Percentiles rank a stretch among this genome's conserved stretches.
phyloP scores from a whole-genome alignment of 2,888 invertebrate genomes.

The Andricus quercusramuli region DNA sequence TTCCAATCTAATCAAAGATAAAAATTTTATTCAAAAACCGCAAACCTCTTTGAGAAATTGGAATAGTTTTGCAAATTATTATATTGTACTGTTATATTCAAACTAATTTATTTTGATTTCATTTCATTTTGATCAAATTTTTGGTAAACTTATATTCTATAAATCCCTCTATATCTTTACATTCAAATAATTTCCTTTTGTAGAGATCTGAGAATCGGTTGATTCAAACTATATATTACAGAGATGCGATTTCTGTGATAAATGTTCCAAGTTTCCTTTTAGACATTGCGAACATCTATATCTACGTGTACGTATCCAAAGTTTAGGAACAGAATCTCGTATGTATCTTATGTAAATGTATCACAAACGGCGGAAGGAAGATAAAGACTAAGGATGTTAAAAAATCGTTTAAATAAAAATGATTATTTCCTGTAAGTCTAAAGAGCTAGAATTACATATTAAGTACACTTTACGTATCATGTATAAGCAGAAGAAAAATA shows the following conservation, averaged over 20 bases:
- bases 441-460: neutral
- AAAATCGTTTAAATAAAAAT: neutral
- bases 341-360: slow-evolving; percentile 10
- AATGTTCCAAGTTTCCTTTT: slow-evolving; percentile 34
- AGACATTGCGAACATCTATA: slow-evolving; percentile 3
- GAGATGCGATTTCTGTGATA: slow-evolving; percentile 23
- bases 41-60: too few species aligned
- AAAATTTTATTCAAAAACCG: too few species aligned
- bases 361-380: neutral
- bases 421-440: neutral
- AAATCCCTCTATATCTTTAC: neutral
- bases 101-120: neutral
- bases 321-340: slow-evolving; percentile 15
- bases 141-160: too few species aligned
- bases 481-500: too few species aligned
- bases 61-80: too few species aligned
- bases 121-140: neutral
- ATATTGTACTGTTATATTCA: too few species aligned
- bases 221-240: slow-evolving; percentile 22
- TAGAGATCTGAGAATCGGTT: neutral
- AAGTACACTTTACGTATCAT: too few species aligned
- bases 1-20: too few species aligned
- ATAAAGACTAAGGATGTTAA: slow-evolving; percentile 2
- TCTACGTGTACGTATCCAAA: slow-evolving; percentile 24
- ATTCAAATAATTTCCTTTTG: neutral